phyloP scores from a whole-genome alignment of 2,888 invertebrate genomes.

The Cheilosia urbana region DNA sequence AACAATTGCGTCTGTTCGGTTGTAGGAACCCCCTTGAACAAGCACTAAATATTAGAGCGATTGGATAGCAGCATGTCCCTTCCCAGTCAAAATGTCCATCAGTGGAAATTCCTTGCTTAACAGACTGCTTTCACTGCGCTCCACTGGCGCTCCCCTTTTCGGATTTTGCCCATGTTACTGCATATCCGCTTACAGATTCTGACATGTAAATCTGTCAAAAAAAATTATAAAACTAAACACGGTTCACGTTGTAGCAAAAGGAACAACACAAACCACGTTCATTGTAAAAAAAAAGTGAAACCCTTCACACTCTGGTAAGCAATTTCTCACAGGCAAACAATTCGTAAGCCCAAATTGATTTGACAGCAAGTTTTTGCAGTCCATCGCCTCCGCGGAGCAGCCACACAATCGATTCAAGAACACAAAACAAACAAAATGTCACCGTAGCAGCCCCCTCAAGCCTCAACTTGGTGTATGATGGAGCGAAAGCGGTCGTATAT shows the following conservation, averaged over 20 bases:
- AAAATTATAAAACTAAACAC: conserved; percentile 48
- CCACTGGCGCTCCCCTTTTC: background rate
- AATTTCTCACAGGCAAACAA: conserved; percentile 51
- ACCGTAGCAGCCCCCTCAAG: conserved; percentile 27
- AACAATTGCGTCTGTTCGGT: too few species aligned
- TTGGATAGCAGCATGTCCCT: background rate
- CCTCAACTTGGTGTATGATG: conserved; percentile 16
- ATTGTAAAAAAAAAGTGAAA: conserved; percentile 1
- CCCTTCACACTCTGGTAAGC: conserved; percentile 40
- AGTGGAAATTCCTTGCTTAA: background rate
- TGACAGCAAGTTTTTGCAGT: conserved; percentile 67
- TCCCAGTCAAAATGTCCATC: conserved; percentile 10
- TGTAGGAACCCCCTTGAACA: too few species aligned
- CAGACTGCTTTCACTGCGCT: background rate
- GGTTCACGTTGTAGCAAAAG: conserved; percentile 45
- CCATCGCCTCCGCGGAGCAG: conserved; percentile 36
- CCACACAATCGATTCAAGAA: conserved; percentile 48
- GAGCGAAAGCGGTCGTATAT: background rate
- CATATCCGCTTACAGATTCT: conserved; percentile 41
- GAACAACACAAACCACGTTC: background rate
- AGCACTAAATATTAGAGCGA: too few species aligned
- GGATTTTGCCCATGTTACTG: conserved; percentile 19
- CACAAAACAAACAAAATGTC: conserved; percentile 40
- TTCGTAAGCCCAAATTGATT: conserved; percentile 61
- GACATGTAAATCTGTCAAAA: conserved; percentile 47